Base-by-base conservation (phyloP, 2,113 vertebrate species). In the Urocolius indicus region DNA sequence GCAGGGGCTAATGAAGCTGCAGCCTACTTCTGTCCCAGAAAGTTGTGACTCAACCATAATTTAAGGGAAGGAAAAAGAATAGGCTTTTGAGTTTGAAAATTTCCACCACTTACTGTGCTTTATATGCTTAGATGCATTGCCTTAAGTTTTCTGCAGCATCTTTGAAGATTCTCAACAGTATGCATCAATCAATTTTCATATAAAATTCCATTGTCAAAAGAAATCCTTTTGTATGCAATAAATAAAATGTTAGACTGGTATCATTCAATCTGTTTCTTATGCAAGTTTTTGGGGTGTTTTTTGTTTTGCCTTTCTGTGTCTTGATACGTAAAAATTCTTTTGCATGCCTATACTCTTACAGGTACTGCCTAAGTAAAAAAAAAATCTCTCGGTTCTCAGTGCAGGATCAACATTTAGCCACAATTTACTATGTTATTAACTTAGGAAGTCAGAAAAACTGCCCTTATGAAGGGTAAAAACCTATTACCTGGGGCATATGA, bases 161-260 rank as follows among this genome's bases (percentile, higher is more conserved):
- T 94, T 93, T 90, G 85, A 94, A 93, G 86, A 90, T 85, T 97
- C 88, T 96, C 91, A 94, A 85, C 77, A 88, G 93, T 96, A 96
- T 93, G 74, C 95, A 84, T 97, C 95, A 83, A 90, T 95, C 96
- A 94, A 92, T 94, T 97, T 93, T 96, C 95, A 93, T 96, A 96
- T 74, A 63, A 93, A 95, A 90, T 77, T 83, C 90, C 95, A 95
- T 96, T 96, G 95, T 97, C 94, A 83, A 95, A 94, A 94, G 41
- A 91, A 95, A 92, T 94, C 94, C 81, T 97, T 97, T 97, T 97
- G 95, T 97, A 96, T 97, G 96, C 96, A 96, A 97, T 96, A 96
- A 97, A 96, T 96, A 97, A 96, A 96, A 94, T 67, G 89, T 87
- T 96, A 96, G 96, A 94, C 86, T 87, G 87, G 74, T 93, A 96